These are phyloP conservation scores for Nymphalis urticae DNA, from an alignment of 2,888 invertebrate genomes.

Conservation along the genomic window DNA sequence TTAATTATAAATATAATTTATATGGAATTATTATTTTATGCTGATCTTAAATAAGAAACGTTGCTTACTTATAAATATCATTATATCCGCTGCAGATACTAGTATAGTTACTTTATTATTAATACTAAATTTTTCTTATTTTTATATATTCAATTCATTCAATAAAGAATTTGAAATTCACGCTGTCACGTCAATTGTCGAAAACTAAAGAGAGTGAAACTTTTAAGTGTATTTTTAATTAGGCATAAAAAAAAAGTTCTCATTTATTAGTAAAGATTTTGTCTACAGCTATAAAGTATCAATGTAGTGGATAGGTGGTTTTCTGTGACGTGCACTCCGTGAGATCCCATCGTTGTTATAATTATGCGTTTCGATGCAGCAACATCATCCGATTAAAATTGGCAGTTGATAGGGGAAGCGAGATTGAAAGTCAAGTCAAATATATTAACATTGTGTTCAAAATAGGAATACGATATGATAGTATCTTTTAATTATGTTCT, in stretches of 20 bases:
- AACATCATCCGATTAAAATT: constrained; percentile 77
- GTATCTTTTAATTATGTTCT: constrained; percentile 36
- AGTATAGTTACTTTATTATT: too few species aligned
- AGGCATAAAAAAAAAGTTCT: too few species aligned
- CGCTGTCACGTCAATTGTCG: too few species aligned
- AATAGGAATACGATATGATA: constrained; percentile 38
- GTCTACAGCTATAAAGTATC: not conserved
- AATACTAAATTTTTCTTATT: too few species aligned
- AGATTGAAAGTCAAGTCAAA: constrained; percentile 46
- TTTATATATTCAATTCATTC: too few species aligned
- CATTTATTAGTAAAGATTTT: not conserved
- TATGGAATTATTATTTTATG: too few species aligned
- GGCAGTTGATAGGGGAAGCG: constrained; percentile 72
- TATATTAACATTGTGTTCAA: constrained; percentile 26
- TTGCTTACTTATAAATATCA: too few species aligned
- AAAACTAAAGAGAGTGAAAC: too few species aligned
- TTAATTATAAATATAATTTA: not conserved
- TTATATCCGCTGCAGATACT: too few species aligned
- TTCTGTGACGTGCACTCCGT: constrained; percentile 73
- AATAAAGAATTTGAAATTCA: too few species aligned
- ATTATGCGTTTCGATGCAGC: constrained; percentile 77
- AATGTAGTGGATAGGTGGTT: not conserved
- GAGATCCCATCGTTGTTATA: constrained; percentile 68
- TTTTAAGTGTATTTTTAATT: too few species aligned
- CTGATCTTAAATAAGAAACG: too few species aligned